phyloP scores from a whole-genome alignment of 1,140 invertebrate species.

The Stegodyphus dumicola region DNA sequence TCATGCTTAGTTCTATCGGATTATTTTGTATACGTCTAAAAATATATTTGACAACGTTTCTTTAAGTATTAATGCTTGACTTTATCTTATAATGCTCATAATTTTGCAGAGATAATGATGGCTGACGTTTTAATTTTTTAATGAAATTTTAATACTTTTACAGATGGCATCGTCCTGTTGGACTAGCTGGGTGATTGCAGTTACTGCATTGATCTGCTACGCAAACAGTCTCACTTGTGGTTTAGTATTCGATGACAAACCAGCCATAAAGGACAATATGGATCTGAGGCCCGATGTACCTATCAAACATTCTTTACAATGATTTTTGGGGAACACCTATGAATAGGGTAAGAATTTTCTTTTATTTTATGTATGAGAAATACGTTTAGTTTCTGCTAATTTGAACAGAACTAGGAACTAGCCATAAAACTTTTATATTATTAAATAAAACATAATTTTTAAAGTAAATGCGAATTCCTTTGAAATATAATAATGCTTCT shows the following conservation, averaged over 20 bases:
- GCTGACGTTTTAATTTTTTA: not conserved
- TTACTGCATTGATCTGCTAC: conserved; percentile 70
- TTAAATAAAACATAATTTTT: not conserved
- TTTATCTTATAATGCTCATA: not conserved
- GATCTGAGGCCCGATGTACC: conserved; percentile 75
- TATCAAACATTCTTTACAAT: conserved; percentile 39
- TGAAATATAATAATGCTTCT: too few relatives aligned
- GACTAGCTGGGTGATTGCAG: not conserved
- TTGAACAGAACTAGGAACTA: too few relatives aligned
- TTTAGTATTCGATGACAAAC: conserved; percentile 95
- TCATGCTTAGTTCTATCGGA: not conserved
- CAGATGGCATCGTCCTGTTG: not conserved
- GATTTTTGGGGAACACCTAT: conserved; percentile 62
- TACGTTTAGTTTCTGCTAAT: too few relatives aligned
- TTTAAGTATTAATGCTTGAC: not conserved
- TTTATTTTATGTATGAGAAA: not conserved
- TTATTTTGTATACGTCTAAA: not conserved
- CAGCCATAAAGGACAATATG: conserved; percentile 94
- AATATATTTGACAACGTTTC: not conserved
- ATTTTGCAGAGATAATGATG: not conserved
- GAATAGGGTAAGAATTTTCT: conserved; percentile 43
- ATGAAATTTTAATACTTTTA: not conserved
- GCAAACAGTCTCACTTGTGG: conserved; percentile 89
- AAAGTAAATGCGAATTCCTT: not conserved
- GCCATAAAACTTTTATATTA: not conserved